Conservation (phyloP, 2,113 vertebrate genomes). For the Salvelinus alpinus region DNA sequence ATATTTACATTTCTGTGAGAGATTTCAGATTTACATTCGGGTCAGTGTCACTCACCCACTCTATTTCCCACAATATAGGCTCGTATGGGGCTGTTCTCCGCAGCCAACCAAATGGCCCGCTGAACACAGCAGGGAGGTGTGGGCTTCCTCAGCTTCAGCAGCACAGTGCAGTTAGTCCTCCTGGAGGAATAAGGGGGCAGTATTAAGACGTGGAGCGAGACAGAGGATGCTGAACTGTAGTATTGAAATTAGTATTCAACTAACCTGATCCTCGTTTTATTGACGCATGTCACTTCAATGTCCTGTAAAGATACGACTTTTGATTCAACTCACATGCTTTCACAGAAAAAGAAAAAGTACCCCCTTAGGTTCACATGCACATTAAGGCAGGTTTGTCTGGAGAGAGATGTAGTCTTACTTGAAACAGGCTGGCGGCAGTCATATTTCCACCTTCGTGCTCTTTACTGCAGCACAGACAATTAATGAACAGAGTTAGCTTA, state of each 20-base stretch:
- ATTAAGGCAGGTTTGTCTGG: background rate
- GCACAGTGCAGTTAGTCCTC: slow-evolving; percentile 41
- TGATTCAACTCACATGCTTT: background rate
- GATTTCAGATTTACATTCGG: background rate
- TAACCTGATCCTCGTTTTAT: slow-evolving; percentile 47
- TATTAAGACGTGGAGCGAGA: background rate
- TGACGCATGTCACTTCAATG: slow-evolving; percentile 38
- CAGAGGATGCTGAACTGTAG: background rate
- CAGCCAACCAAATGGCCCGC: slow-evolving; percentile 33
- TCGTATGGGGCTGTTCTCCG: slow-evolving; percentile 8
- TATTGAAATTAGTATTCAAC: slow-evolving; percentile 17
- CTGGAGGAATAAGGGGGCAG: slow-evolving; percentile 29
- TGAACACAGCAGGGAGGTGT: slow-evolving; percentile 58
- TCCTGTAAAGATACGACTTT: slow-evolving; percentile 44
- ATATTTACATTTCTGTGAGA: background rate
- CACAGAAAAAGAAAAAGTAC: background rate
- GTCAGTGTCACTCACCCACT: slow-evolving; percentile 43
- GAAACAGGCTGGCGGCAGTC: background rate
- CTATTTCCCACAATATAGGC: slow-evolving; percentile 39
- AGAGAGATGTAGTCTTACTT: background rate
- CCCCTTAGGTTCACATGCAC: background rate
- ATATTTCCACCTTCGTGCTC: no score
- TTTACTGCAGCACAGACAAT: no score
- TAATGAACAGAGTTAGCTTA: no score
- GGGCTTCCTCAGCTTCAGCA: slow-evolving; percentile 33